These are phyloP conservation scores for Onychomys leucogaster DNA, from an alignment of 2,797 vertebrate genomes.

Conservation along the genomic window DNA sequence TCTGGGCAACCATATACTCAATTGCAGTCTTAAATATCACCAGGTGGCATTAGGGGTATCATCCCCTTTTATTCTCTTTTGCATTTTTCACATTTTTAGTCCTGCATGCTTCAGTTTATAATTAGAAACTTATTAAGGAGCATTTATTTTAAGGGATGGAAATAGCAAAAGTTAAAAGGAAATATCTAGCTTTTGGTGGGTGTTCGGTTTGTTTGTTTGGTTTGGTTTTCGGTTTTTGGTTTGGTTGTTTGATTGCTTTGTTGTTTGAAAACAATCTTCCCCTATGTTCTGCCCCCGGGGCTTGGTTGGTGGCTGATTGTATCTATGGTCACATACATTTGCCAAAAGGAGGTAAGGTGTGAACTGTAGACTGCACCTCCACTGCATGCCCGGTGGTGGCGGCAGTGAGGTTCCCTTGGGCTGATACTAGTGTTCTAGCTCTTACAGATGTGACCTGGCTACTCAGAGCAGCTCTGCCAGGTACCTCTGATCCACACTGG, in stretches of 20 bases:
- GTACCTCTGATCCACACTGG: not conserved
- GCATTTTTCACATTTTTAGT: constrained; percentile 16
- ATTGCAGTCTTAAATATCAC: not conserved
- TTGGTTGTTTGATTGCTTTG: not conserved
- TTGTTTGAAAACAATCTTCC: not conserved
- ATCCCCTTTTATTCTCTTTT: not conserved
- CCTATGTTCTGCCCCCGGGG: not conserved
- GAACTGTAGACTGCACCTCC: not conserved
- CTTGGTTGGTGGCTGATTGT: not conserved
- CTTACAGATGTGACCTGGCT: not conserved
- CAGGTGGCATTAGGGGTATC: not conserved
- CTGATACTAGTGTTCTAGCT: not conserved
- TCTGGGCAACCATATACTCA: not conserved
- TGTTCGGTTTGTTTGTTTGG: not conserved
- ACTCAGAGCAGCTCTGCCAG: rapidly evolving
- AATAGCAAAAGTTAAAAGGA: not conserved
- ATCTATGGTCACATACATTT: not conserved
- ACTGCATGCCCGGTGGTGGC: not conserved
- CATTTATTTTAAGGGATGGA: not conserved
- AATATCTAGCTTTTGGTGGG: not conserved
- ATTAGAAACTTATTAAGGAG: not conserved
- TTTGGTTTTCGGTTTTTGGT: not conserved
- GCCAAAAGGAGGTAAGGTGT: not conserved
- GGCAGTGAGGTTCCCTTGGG: not conserved
- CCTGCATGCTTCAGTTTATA: constrained; percentile 13